Conservation (phyloP, 1,140 invertebrate species). For the Bilobella aurantiaca region DNA sequence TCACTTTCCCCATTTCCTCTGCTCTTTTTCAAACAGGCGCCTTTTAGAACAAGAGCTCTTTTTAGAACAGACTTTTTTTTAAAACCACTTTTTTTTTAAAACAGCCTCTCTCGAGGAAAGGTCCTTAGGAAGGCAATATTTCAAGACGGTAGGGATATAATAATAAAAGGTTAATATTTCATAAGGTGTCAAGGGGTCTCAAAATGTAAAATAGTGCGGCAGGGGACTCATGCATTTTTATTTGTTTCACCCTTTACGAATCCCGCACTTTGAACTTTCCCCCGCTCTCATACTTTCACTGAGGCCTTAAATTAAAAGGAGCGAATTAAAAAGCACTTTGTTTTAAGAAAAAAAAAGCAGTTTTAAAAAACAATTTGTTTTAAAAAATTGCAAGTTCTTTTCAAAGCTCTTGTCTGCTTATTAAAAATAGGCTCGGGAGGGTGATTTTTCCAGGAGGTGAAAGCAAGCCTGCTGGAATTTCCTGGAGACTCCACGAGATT, state of each 20-base stretch:
- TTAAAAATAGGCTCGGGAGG: background rate
- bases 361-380: background rate
- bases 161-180: conserved; percentile 9
- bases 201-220: background rate
- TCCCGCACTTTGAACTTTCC: background rate
- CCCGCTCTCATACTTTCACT: background rate
- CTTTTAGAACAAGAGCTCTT: no score
- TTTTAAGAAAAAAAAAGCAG: background rate
- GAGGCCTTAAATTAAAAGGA: conserved; percentile 1
- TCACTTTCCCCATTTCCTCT: no score
- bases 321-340: background rate
- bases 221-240: conserved; percentile 5
- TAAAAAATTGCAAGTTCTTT: no score
- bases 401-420: no score
- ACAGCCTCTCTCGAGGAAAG: no score
- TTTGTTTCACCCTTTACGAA: background rate
- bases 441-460: background rate
- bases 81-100: no score
- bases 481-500: no score
- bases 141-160: no score
- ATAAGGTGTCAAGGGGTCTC: conserved; percentile 1
- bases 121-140: no score
- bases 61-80: no score
- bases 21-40: no score
- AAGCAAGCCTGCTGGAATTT: no score